Evolutionary conservation across 2,113 vertebrate genomes (phyloP).

Genomic region (Toxotes jaculatrix): DNA sequence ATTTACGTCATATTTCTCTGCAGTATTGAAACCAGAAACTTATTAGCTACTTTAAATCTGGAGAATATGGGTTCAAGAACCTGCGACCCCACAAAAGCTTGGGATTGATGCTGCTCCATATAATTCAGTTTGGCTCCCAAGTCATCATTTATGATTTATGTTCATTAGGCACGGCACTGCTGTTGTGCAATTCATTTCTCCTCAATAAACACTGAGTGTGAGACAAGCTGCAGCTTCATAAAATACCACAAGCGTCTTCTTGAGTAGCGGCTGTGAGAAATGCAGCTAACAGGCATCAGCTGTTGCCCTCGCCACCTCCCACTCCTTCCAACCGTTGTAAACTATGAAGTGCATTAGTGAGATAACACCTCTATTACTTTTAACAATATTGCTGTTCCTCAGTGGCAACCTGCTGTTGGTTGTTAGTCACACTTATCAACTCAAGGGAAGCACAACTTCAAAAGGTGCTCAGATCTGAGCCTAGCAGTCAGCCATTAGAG

Average conservation of each 20-base stretch:
- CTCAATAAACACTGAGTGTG: constrained; percentile 40
- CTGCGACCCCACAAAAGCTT: constrained; percentile 44
- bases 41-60: constrained; percentile 53
- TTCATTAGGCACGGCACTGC: constrained; percentile 51
- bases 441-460: constrained; percentile 59
- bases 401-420: constrained; percentile 43
- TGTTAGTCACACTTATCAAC: constrained; percentile 74
- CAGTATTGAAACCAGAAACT: constrained; percentile 40
- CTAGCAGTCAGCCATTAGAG: constrained; percentile 59
- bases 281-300: constrained; percentile 24
- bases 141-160: constrained; percentile 63
- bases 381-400: constrained; percentile 62
- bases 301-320: constrained; percentile 24
- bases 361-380: constrained; percentile 76
- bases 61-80: constrained; percentile 43
- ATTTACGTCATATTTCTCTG: constrained; percentile 53
- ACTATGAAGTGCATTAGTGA: constrained; percentile 68
- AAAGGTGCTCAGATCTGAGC: constrained; percentile 55
- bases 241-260: constrained; percentile 32
- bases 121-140: constrained; percentile 40
- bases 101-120: background rate
- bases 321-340: constrained; percentile 47
- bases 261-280: constrained; percentile 32
- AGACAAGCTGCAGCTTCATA: constrained; percentile 46
- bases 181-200: constrained; percentile 57